phyloP scores from a whole-genome alignment of 2,888 invertebrate genomes.

The Frankliniella intonsa region DNA sequence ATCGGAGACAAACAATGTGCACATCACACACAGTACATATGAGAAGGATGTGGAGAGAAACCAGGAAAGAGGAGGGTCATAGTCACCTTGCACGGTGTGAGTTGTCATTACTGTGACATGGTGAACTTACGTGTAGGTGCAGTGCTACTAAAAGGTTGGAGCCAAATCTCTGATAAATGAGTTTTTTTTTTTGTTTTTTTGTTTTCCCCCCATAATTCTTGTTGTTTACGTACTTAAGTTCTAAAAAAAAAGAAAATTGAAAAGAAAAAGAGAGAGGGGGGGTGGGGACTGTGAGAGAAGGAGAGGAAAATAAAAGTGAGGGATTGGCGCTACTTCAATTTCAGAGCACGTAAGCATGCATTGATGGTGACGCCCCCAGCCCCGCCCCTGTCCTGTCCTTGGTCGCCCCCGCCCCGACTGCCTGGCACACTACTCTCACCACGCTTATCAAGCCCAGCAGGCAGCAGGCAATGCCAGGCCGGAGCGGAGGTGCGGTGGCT shows the following conservation, averaged over 20 bases:
- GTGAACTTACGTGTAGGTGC: neutral
- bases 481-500: neutral
- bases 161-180: neutral
- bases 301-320: neutral
- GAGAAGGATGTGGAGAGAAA: neutral
- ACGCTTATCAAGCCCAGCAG: neutral
- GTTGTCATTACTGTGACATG: neutral
- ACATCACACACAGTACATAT: neutral
- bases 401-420: neutral
- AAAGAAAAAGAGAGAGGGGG: neutral
- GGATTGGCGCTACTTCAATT: neutral
- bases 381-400: neutral
- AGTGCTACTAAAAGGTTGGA: neutral
- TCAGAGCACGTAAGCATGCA: constrained; percentile 1
- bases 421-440: neutral
- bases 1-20: neutral
- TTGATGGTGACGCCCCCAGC: neutral
- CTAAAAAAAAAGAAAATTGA: neutral
- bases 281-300: neutral
- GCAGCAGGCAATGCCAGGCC: neutral
- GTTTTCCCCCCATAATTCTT: neutral
- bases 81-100: neutral
- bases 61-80: neutral
- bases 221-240: neutral
- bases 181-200: neutral